Base-by-base conservation (phyloP, 2,888 invertebrate genomes). In the Fragum sueziense region DNA sequence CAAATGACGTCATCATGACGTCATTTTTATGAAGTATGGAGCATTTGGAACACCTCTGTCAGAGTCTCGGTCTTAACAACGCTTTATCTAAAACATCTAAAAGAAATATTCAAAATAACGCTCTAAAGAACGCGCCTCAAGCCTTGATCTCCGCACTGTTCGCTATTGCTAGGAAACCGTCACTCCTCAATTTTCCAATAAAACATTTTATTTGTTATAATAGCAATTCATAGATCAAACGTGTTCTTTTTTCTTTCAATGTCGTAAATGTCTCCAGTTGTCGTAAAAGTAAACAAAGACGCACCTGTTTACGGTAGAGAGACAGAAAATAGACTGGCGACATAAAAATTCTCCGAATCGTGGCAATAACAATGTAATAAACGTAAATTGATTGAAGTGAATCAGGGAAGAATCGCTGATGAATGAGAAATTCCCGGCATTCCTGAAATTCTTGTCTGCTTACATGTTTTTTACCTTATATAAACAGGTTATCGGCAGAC, bases 341-440 rank as follows among this genome's bases (percentile, higher is more conserved):
- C 9, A 65, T 65, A 65, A 37, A 65, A 65, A 65, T 65, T 65
- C 65, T 65, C 41, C 14, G 65, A 65, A 65, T 65, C 37, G 22
- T 22, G n/a, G 65, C 41, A 37, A 41, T 65, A 65, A 65, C 65
- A 65, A 65, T 65, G 65, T 34, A 65, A 65, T 65, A 65, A 65
- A 65, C 65, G 41, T 17, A 34, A 37, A 41, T 65, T 20, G 65
- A 65, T 65, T 65, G 65, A 65, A 37, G 41, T 65, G 65, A 65
- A 65, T 65, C 65, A 65, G 65, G 27, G 22, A 41, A 33, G 37
- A 37, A 34, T 33, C 34, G 65, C 41, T 70, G 70, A 70, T 70
- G 70, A 70, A 70, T 70, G 70, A 31, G 59, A 74, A 41, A 70
- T 75, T 70, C 70, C 70, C 61, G 20, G 25, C 75, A 75, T 75